Evolutionary conservation across 2,797 vertebrate species (phyloP), one percentile per base, ranked within the genome.

Genomic region (Sebastes oblongus): DNA sequence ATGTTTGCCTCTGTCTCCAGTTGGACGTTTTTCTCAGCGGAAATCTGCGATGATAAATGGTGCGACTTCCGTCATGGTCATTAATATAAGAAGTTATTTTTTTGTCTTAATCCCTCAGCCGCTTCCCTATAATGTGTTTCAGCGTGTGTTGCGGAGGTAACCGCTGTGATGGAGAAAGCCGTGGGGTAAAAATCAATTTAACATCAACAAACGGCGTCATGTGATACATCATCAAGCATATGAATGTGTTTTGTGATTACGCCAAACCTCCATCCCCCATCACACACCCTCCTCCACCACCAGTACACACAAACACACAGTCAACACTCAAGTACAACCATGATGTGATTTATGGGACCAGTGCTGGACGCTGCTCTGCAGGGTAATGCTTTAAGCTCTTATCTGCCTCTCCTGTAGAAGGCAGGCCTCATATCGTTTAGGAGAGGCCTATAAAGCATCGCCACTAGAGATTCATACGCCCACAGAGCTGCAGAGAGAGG

Each of bases 311-410:
- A 89, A 79, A 89, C 87, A 89, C 76, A 71, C 8, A 66, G 72
- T 81, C 82, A 75, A 82, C 86, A 64, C 76, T 87, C 60, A 46
- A 83, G 83, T 78, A 77, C 77, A 85, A 72, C 64, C 88, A 61
- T 25, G 61, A 68, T 75, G 83, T 95, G 95, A 96, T 95, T 96
- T 94, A 96, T 93, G 91, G 80, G 71, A 62, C 88, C 81, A 66
- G 87, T 32, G 66, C 80, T 76, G 85, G 88, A 89, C 29, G 80
- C 87, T 60, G 87, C 85, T 91, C 91, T 86, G 91, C 90, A 72
- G 92, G 81, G 90, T 89, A 93, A 94, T 95, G 91, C 89, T 92
- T 94, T 95, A 93, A 91, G 87, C 88, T 88, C 93, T 94, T 94
- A 95, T 96, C 94, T 94, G 75, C 72, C 79, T 89, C 88, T 86